Conservation (phyloP, 2,888 invertebrate species). For the Agapostemon virescens region DNA sequence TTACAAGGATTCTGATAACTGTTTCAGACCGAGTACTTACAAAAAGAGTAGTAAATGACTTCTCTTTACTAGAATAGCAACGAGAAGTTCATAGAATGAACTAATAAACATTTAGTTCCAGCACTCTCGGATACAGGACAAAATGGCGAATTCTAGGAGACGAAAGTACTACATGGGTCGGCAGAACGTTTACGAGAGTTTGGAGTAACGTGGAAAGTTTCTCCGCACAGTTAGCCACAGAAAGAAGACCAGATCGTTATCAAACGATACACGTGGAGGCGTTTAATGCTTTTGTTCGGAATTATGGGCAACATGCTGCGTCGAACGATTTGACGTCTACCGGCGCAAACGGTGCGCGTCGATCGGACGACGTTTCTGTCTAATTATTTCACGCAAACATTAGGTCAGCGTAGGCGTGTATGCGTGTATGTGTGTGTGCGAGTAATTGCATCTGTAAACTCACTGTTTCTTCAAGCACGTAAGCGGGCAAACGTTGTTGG, state of each 20-base stretch:
- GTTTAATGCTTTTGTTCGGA: neutral
- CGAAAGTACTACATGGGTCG: neutral
- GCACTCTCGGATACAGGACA: neutral
- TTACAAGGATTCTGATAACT: no score
- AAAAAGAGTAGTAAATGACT: no score
- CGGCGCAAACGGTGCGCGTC: neutral
- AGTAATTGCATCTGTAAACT: conserved; percentile 82
- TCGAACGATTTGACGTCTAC: neutral
- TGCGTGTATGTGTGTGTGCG: conserved; percentile 20
- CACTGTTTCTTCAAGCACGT: conserved; percentile 99
- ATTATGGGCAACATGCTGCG: neutral
- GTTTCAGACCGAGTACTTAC: no score
- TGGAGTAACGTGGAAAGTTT: neutral
- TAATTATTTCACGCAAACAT: conserved; percentile 58
- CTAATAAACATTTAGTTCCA: no score
- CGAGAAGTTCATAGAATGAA: no score
- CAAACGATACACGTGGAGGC: neutral
- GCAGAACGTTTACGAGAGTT: neutral
- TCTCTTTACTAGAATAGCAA: no score
- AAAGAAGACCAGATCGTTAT: neutral
- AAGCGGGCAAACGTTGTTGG: conserved; percentile 99
- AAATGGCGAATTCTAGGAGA: neutral
- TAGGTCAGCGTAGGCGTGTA: conserved; percentile 22
- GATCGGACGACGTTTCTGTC: neutral
- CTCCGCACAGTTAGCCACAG: neutral